Conservation (phyloP, 2,888 invertebrate genomes). For the Plagiodera versicolora region DNA sequence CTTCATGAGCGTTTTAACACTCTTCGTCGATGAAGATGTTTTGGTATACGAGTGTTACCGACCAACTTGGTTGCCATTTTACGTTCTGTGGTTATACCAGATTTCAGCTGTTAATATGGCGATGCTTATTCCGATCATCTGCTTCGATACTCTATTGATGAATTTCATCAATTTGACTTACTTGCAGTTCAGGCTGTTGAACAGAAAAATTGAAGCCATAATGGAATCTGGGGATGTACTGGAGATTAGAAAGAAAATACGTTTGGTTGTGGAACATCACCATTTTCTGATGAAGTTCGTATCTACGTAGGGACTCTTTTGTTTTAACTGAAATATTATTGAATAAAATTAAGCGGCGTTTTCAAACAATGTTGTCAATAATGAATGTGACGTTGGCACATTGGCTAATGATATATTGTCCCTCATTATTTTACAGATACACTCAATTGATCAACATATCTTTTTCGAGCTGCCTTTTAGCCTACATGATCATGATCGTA, state of each 20-base stretch:
- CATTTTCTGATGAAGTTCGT: not conserved
- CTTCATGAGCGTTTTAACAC: not conserved
- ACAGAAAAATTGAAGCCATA: not conserved
- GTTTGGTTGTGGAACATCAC: not conserved
- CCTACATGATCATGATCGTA: conserved; percentile 11
- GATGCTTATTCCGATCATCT: not conserved
- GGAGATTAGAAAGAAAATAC: not conserved
- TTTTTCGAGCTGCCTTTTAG: conserved; percentile 5
- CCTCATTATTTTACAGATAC: conserved; percentile 4
- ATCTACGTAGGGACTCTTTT: too few relatives aligned
- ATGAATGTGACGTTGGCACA: too few relatives aligned
- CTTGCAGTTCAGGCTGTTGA: not conserved
- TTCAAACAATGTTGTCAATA: too few relatives aligned
- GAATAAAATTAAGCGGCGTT: too few relatives aligned
- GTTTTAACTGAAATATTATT: too few relatives aligned
- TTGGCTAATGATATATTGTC: too few relatives aligned
- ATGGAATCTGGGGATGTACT: not conserved
- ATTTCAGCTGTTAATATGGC: not conserved
- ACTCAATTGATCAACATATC: conserved; percentile 1
- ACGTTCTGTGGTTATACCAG: not conserved
- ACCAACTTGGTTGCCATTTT: not conserved
- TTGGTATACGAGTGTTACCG: not conserved
- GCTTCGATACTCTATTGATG: conserved; percentile 1
- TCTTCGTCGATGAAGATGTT: not conserved
- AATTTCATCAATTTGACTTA: not conserved